These are phyloP conservation scores for Monomorium pharaonis DNA, from an alignment of 1,140 invertebrate genomes.

Conservation along the genomic window DNA sequence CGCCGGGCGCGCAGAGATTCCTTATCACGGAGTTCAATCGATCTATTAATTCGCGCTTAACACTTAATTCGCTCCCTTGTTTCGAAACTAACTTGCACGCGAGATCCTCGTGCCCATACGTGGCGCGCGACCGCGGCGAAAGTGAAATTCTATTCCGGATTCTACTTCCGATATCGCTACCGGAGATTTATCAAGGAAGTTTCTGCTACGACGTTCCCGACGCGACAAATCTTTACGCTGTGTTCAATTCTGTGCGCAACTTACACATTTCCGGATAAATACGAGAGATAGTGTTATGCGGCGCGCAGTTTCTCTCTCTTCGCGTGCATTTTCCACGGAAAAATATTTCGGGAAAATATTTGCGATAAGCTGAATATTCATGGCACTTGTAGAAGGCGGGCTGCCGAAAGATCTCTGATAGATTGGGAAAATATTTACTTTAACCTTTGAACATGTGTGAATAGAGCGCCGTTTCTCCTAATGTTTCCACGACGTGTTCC, in stretches of 20 bases:
- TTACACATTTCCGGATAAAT: slow-evolving; percentile 11
- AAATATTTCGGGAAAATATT: neutral
- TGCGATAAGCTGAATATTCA: slow-evolving; percentile 17
- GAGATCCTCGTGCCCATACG: neutral
- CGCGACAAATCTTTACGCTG: slow-evolving; percentile 42
- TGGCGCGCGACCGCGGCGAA: neutral
- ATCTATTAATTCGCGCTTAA: slow-evolving; percentile 30
- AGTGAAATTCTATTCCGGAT: slow-evolving; percentile 45
- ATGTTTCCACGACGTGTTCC: neutral
- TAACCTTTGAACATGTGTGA: neutral
- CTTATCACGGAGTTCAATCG: slow-evolving; percentile 36
- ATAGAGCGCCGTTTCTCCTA: neutral
- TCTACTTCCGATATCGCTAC: slow-evolving; percentile 38
- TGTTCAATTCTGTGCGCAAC: slow-evolving; percentile 33
- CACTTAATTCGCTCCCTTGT: slow-evolving; percentile 16
- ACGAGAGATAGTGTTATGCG: neutral
- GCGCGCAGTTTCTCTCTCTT: neutral
- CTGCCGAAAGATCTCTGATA: neutral
- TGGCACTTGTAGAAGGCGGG: neutral
- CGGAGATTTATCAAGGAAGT: slow-evolving; percentile 60
- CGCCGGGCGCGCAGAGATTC: neutral
- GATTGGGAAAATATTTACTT: slow-evolving; percentile 21
- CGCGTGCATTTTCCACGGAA: neutral
- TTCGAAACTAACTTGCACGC: neutral
- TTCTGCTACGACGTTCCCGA: slow-evolving; percentile 7